phyloP scores from a whole-genome alignment of 1,140 invertebrate genomes.

The Drosophila baimaii region DNA sequence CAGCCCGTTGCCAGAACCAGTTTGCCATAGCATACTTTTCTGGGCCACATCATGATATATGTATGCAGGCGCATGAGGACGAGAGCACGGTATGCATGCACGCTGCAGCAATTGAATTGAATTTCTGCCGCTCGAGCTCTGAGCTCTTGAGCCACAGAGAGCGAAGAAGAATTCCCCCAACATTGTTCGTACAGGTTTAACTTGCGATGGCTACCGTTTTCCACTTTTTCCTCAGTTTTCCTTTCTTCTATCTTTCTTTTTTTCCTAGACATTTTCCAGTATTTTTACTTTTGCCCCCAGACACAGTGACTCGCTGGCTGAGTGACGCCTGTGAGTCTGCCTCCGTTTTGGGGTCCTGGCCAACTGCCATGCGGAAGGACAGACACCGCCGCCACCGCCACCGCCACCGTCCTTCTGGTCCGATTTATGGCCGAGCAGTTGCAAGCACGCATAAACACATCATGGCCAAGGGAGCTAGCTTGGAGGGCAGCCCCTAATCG shows the following conservation, averaged over 20 bases:
- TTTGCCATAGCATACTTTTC: slow-evolving; percentile 76
- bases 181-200: slow-evolving; percentile 46
- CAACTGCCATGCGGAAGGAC: slow-evolving; percentile 45
- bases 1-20: slow-evolving; percentile 50
- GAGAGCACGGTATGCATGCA: slow-evolving; percentile 33
- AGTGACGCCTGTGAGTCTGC: slow-evolving; percentile 52
- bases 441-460: slow-evolving; percentile 66
- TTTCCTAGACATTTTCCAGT: slow-evolving; percentile 7
- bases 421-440: slow-evolving; percentile 67
- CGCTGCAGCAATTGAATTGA: slow-evolving; percentile 78
- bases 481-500: slow-evolving; percentile 36
- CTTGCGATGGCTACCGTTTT: slow-evolving; percentile 39
- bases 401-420: slow-evolving; percentile 5
- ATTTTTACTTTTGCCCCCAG: slow-evolving; percentile 15
- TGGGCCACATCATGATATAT: slow-evolving; percentile 69
- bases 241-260: not conserved
- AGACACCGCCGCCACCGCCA: not conserved
- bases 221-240: not conserved
- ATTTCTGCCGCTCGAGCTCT: slow-evolving; percentile 62
- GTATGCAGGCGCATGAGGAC: slow-evolving; percentile 23
- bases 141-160: slow-evolving; percentile 61
- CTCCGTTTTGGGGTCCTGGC: slow-evolving; percentile 38
- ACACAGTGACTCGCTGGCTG: slow-evolving; percentile 27
- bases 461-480: slow-evolving; percentile 34
- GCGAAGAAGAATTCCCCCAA: slow-evolving; percentile 36